A percentile compares a stretch with the other conserved stretches of the same genome.
These are phyloP conservation scores for Neosilurus hyrtlii DNA, from an alignment of 2,797 vertebrate species.

Conservation along the genomic window DNA sequence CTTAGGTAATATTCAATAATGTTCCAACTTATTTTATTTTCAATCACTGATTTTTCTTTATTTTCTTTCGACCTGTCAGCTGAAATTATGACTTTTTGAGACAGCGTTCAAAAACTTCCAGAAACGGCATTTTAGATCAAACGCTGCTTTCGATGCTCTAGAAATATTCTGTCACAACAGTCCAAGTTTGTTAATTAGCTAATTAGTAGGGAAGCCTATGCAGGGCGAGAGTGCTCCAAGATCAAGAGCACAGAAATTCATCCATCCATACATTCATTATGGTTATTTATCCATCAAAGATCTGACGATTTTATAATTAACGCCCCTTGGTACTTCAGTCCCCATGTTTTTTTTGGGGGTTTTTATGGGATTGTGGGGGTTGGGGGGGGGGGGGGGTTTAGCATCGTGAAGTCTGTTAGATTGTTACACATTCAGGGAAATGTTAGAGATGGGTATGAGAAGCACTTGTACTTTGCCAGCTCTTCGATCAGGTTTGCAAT, in stretches of 20 bases:
- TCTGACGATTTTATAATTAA: not conserved
- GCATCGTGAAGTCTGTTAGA: not conserved
- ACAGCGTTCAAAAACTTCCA: not conserved
- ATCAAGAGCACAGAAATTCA: slow-evolving; percentile 11
- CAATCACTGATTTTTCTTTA: not conserved
- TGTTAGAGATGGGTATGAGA: not conserved
- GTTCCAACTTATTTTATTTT: not conserved
- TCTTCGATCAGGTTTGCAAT: slow-evolving; percentile 97
- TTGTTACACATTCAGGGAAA: not conserved
- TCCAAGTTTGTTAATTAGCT: not conserved
- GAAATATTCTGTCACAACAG: not conserved
- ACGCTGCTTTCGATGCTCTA: not conserved
- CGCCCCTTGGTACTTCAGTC: not conserved
- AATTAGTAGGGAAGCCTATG: not conserved
- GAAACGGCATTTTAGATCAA: slow-evolving; percentile 16
- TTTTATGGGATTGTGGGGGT: no score
- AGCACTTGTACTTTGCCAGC: slow-evolving; percentile 85
- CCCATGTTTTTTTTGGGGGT: not conserved
- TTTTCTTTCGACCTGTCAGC: not conserved
- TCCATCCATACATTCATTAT: not conserved
- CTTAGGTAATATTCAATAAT: not conserved
- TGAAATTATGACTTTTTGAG: not conserved
- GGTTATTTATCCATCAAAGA: not conserved
- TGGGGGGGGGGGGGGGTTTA: not conserved
- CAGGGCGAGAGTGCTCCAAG: not conserved